Base-by-base conservation (phyloP, 2,888 invertebrate genomes). In the Orthonevra nobilis region DNA sequence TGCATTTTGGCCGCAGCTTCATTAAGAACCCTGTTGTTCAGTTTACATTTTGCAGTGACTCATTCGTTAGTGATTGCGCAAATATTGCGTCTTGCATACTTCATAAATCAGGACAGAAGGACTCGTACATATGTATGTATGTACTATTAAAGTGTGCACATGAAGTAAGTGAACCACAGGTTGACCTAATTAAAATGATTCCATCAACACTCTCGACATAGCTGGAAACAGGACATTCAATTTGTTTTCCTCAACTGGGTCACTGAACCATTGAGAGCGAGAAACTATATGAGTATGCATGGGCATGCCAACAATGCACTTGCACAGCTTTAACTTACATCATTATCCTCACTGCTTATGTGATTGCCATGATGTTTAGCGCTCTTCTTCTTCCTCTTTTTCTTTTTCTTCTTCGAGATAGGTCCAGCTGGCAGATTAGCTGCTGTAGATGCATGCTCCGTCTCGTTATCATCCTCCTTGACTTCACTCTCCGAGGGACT, bases 401-500 rank as follows among this genome's bases (percentile, higher is more conserved):
- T 92, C 86, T 92, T 92, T 81, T 91, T 92, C 63, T 91, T 90
- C 73, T 91, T 91, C 2, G 89, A 87, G 26, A 90, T 89, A 70
- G 90, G 90, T 54, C 90, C 82, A 44, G 85, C 69, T 19, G 84
- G 84, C 15, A 84, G 42, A 28, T 90, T 90, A 82, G 90, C 89
- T 7, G 91, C 90, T 28, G 90, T 89, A 5, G 91, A 90, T 15
- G 91, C 91, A 82, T 89, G 89, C 82, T 92, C 92, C 20, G 91
- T 92, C 84, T 92, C 91, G 84, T 91, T 91, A 84, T 93, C 93
- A 84, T 93, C 93, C 84, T 92, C 93, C 85, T 93, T 92, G 3
- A 92, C 92, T 86, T 93, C 93, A 81, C 92, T 92, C 84, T 93
- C 93, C 0, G 93, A 93, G 83, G 91, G 90, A 38, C 92, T 92